Base-by-base conservation (phyloP, 2,113 vertebrate genomes). In the Pteronura brasiliensis region DNA sequence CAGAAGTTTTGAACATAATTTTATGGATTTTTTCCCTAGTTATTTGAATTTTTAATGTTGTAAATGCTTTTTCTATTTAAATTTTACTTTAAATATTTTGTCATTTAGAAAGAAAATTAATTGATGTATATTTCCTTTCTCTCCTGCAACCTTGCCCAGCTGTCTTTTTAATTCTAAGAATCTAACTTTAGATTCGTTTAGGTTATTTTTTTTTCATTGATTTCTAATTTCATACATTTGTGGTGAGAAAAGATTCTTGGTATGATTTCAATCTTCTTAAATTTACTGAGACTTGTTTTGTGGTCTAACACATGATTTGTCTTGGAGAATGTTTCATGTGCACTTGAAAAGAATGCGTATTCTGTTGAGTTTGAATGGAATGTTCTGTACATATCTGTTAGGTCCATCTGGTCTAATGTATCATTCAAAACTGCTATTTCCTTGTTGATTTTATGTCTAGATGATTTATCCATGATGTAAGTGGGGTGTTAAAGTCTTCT, bases 51-150 rank as follows among this genome's bases (percentile, higher is more conserved):
- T 79, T 65, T 90, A 95, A 89, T 67, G 82, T 71, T 81, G 3
- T 71, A 90, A 97, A 80, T 71, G 4, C 3, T 47, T 20, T 90
- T 31, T 82, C 79, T 67, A 76, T 93, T 85, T 63, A 93, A 93
- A 57, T 83, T 72, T 67, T 71, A 77, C 6, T 69, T 39, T 61
- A 76, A 69, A 36, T 88, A 57, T 31, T 90, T 86, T 92, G n/a
- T 84, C 55, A 95, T 52, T 87, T 95, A 90, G 18, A 97, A 93
- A 87, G 55, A 95, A 94, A 95, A 92, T 76, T 76, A 3, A 74
- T 67, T 86, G 95, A 55, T 83, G 10, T 59, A 14, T 77, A 71
- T 84, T 81, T 52, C 81, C 49, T 74, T 76, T 95, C 90, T 93
- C 85, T 74, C 14, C 49, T 89, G 42, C 0, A 85, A 90, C 88